Evolutionary conservation across 2,888 invertebrate genomes (phyloP), one percentile per base, ranked within the genome.

Genomic region (Megalurothrips usitatus): DNA sequence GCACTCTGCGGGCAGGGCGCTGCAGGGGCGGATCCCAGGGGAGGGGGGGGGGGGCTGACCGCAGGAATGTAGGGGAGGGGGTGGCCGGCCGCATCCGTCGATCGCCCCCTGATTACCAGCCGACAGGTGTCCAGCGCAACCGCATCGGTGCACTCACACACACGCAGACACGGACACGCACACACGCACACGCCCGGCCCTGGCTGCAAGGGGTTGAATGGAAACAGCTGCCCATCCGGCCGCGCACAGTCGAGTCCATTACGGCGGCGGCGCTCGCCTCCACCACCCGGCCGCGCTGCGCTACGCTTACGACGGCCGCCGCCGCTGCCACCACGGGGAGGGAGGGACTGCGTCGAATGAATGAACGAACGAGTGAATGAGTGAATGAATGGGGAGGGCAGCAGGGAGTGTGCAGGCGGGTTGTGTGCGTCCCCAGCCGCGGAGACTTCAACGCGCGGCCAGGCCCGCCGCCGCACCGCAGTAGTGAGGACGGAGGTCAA

Each of bases 71-170:
- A 6, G 19, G 10, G n/a, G 63, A n/a, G 63, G 11, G 68, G 68
- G n/a, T n/a, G 68, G 68, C 10, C 23, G 68, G 68, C 8, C 12
- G 23, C 68, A 58, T 17, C 17, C 68, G 68, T 75, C 68, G 68
- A 75, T 75, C 12, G 23, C 23, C 26, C 68, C 26, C 68, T 75
- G 68, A 75, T 75, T 75, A 75, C 68, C 9, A 26, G 14, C 68
- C 68, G 68, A 75, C 68, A 75, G 68, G 68, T 75, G 68, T 75
- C 68, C 68, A 26, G 68, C 68, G 68, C 26, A n/a, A n/a, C 17
- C 58, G 58, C 58, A 26, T 9, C 68, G 23, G 12, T 2, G 23
- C 68, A 26, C 68, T 23, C 68, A 68, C 68, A 23, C 68, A 68
- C 68, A 68, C 68, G 23, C 68, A 68, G 23, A 23, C 68, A 68